Conservation (phyloP, 2,797 vertebrate genomes). For the Lycodopsis pacificus region DNA sequence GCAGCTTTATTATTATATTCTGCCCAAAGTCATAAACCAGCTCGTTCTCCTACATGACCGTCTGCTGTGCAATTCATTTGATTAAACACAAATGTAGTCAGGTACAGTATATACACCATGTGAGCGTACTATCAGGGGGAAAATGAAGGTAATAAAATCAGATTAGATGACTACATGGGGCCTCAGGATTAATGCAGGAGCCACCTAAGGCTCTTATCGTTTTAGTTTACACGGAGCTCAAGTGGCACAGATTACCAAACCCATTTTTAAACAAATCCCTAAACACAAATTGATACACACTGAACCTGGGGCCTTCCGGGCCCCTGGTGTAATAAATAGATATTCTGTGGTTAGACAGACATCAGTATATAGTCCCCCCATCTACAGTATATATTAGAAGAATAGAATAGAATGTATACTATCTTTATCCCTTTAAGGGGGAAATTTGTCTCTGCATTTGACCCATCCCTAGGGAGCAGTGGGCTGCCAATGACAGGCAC, state of each 20-base stretch:
- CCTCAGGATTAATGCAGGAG: neutral
- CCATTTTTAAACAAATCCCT: neutral
- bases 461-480: too few species aligned
- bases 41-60: too few species aligned
- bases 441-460: too few species aligned
- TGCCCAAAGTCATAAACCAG: constrained; percentile 8
- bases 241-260: neutral
- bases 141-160: neutral
- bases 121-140: neutral
- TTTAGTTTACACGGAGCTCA: neutral
- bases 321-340: neutral
- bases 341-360: neutral
- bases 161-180: neutral
- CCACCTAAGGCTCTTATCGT: neutral
- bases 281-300: neutral
- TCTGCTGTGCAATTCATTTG: neutral
- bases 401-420: too few species aligned
- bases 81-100: neutral
- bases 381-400: too few species aligned
- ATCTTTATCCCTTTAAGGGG: too few species aligned
- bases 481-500: too few species aligned
- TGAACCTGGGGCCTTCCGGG: neutral
- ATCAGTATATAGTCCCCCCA: neutral
- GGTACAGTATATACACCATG: neutral
- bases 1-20: neutral